Evolutionary conservation across 1,140 invertebrate genomes (phyloP), one percentile per base, ranked within the genome.

Genomic region (Heliothis subflexa): DNA sequence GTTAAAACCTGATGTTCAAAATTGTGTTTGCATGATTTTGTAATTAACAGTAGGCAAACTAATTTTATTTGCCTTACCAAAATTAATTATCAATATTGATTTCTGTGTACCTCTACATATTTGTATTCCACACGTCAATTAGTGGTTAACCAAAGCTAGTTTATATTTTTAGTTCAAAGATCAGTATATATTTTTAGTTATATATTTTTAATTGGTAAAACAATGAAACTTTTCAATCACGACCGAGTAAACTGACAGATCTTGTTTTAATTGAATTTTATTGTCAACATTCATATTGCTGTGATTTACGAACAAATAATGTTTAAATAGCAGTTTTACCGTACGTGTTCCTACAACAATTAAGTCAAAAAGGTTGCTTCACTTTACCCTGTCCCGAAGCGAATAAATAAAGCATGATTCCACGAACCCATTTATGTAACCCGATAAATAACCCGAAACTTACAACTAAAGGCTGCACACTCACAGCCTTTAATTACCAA

Each of bases 51-150:
- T 68, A 50, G 10, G 62, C 7, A 66, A 50, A 68, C 18, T 25
- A 16, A 47, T 68, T 50, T 68, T 68, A 68, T 68, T 68, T 68
- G 16, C 45, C 7, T 68, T 18, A 68, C 64, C 21, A 50, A 68
- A 68, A 47, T 68, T 68, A 25, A 68, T 50, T 68, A 49, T 16
- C n/a, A 21, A 3, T 49, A 49, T 18, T 18, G 18, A 14, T 25
- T 50, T 18, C 3, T 66, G 28, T 16, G 10, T 49, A 49, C 45
- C 18, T n/a, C 11, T 25, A 66, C 16, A 50, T 25, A 25, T 50
- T 4, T 50, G 7, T 50, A 50, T 49, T 68, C 14, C 3, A 16
- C 47, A 11, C 12, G 16, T 21, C 50, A 13, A 49, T 18, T 68
- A 49, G 33, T 33, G 33, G 33, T 33, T 33, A 33, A 33, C 33